phyloP scores from a whole-genome alignment of 2,888 invertebrate genomes.

The Drosophila nr. perissopoda region DNA sequence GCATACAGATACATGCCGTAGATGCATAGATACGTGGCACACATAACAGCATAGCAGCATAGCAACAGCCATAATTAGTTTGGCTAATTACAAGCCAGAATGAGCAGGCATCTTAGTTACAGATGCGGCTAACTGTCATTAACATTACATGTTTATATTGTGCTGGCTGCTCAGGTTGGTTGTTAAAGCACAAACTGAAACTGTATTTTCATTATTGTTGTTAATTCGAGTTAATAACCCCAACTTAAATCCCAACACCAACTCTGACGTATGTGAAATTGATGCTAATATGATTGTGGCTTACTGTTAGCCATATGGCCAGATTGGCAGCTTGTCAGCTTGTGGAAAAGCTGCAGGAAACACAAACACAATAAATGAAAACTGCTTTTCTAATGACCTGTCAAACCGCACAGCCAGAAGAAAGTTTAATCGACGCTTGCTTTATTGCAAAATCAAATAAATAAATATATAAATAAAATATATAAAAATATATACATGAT shows the following conservation, averaged over 20 bases:
- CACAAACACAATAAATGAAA: background rate
- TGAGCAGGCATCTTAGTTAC: slow-evolving; percentile 5
- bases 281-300: slow-evolving; percentile 41
- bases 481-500: background rate
- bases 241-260: background rate
- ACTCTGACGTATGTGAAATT: slow-evolving; percentile 26
- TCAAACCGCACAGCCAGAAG: background rate
- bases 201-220: slow-evolving; percentile 43
- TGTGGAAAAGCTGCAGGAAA: background rate
- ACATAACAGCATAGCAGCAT: slow-evolving; percentile 44
- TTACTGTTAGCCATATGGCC: slow-evolving; percentile 45
- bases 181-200: slow-evolving; percentile 30
- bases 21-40: slow-evolving; percentile 36
- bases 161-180: slow-evolving; percentile 25
- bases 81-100: slow-evolving; percentile 63
- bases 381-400: background rate
- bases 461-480: background rate
- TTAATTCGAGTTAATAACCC: slow-evolving; percentile 36
- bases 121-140: slow-evolving; percentile 12
- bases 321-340: background rate
- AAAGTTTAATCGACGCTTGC: too few species aligned
- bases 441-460: too few species aligned
- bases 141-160: slow-evolving; percentile 30
- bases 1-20: slow-evolving; percentile 3
- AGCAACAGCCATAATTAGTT: slow-evolving; percentile 66